phyloP scores from a whole-genome alignment of 2,888 invertebrate genomes.

The Drosophila seclusa region DNA sequence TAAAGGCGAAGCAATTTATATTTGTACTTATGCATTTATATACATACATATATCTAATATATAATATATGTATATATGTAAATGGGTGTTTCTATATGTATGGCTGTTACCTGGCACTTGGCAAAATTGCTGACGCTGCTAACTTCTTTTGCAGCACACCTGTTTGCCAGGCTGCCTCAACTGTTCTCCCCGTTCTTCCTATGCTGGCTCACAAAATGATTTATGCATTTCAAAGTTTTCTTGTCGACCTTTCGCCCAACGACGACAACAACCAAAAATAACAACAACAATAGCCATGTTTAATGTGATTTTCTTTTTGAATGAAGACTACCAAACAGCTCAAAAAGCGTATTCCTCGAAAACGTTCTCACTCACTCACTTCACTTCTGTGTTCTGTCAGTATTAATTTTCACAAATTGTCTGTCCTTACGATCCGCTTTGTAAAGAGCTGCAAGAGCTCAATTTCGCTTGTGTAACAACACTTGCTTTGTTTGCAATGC shows the following conservation, averaged over 20 bases:
- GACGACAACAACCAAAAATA: slow-evolving; percentile 5
- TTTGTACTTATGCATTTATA: slow-evolving; percentile 11
- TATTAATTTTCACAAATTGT: slow-evolving; percentile 54
- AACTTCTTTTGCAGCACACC: slow-evolving; percentile 33
- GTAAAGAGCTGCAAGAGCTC: slow-evolving; percentile 8
- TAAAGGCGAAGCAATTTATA: slow-evolving; percentile 13
- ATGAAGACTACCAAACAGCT: slow-evolving; percentile 29
- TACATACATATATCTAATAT: background rate
- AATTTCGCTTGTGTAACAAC: background rate
- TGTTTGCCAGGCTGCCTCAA: slow-evolving; percentile 6
- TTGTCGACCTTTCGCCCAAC: slow-evolving; percentile 33
- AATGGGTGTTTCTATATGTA: background rate
- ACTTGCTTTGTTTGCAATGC: slow-evolving; percentile 1
- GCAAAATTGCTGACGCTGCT: slow-evolving; percentile 33
- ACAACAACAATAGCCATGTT: slow-evolving; percentile 4
- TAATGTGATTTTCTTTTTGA: slow-evolving; percentile 55
- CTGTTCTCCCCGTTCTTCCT: background rate
- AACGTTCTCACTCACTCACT: slow-evolving; percentile 21
- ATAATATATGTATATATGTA: background rate
- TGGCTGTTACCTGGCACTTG: slow-evolving; percentile 18
- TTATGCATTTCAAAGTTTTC: slow-evolving; percentile 46
- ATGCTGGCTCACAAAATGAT: slow-evolving; percentile 30
- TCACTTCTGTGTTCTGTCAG: slow-evolving; percentile 29
- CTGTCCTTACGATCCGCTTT: slow-evolving; percentile 24
- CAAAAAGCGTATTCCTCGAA: slow-evolving; percentile 20